Base-by-base conservation (phyloP, 2,797 vertebrate species). In the Chaetodon trifasciatus region DNA sequence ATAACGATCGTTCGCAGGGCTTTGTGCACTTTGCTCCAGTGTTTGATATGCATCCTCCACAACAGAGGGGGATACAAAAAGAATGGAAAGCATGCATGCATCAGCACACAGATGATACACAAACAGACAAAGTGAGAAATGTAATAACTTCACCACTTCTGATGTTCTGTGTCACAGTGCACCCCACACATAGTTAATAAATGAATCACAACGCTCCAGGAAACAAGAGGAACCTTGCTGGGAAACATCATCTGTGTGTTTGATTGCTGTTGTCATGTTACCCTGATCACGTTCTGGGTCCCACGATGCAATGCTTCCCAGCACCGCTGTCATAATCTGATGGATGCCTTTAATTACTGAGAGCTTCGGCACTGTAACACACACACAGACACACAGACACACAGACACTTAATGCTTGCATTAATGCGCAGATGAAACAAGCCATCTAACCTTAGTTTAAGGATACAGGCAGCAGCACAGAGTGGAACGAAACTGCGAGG, bases 341-440 rank as follows among this genome's bases (percentile, higher is more conserved):
- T 91, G 49, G 74, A 94, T 93, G 85, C 65, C 44, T 91, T 92
- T 88, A 91, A 91, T 93, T 77, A 90, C 57, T 49, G 71, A 12
- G 4, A 1, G 28, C 16, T 78, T 28, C 66, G 58, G 37, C 28
- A 62, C 79, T 70, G 80, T 19, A 76, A 80, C 28, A 79, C 72
- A 76, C 67, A 78, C 68, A 71, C 39, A 55, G 23, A 66, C 19
- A 78, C 68, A 71, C 39, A 55, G 23, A 66, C 19, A 74, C 55
- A 64, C 28, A 64, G 6, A 64, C 61, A 74, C 40, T 37, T 40
- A 47, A 53, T 62, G 55, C 4, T 35, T 71, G 16, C 12, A 1
- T 56, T 58, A 10, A 35, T 42, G 17, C 44, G 50, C 55, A 73
- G 1, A 16, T 66, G 35, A 37, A 32, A 39, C 40, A 21, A 60